A percentile compares a stretch with the other conserved stretches of the same genome.
phyloP scores from a whole-genome alignment of 2,888 invertebrate species.

The Thereva unica region DNA sequence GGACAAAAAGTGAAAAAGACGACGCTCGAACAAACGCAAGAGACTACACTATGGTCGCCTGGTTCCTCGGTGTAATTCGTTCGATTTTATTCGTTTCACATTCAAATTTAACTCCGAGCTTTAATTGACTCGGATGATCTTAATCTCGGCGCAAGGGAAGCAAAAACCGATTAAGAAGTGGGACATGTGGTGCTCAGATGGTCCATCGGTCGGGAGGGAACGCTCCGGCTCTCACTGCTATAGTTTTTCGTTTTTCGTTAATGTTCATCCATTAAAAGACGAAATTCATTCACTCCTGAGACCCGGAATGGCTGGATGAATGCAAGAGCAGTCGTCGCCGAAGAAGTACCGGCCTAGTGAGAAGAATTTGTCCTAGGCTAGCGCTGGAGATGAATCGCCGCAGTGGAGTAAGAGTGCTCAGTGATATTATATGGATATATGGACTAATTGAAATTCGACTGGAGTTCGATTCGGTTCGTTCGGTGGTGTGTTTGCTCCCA shows the following conservation, averaged over 20 bases:
- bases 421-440: constrained; percentile 9
- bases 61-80: neutral
- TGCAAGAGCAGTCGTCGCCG: neutral
- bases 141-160: constrained; percentile 21
- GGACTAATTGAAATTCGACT: constrained; percentile 49
- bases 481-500: neutral
- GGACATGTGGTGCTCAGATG: constrained; percentile 30
- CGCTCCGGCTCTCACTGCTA: neutral
- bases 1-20: too few relatives aligned
- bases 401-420: constrained; percentile 3
- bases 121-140: constrained; percentile 29
- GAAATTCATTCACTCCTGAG: constrained; percentile 17
- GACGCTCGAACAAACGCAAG: neutral
- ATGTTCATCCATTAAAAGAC: neutral
- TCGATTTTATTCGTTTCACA: constrained; percentile 27
- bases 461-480: constrained; percentile 41
- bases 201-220: constrained; percentile 7
- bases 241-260: constrained; percentile 11
- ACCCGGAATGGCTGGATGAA: neutral
- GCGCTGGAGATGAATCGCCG: neutral
- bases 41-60: neutral
- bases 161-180: constrained; percentile 14
- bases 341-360: too few relatives aligned
- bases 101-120: constrained; percentile 29
- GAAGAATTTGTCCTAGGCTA: constrained; percentile 20